Base-by-base conservation (phyloP, 92 coral and sea anemone genomes). In the Phymanthus crucifer region DNA sequence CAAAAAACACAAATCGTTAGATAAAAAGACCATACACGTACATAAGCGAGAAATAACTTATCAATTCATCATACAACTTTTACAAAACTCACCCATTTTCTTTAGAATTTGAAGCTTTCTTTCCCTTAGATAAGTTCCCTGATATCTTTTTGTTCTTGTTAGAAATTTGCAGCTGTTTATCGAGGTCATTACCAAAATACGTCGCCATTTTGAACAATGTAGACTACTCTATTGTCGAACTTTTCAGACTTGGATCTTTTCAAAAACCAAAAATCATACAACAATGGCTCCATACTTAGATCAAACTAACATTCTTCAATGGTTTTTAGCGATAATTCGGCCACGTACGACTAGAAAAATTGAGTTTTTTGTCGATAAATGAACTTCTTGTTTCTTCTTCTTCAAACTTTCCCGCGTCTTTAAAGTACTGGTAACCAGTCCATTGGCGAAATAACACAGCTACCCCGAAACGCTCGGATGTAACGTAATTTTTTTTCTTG, bases 131-230 rank as follows among this genome's bases (percentile, higher is more conserved):
- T 29, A 61, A 9, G 12, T 35, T 77, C 32, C 36, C 46, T 13
- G 50, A 36, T 24, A 72, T 72, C 26, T 56, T 47, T 67, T 87
- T 87, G 38, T 72, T 82, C 70, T 83, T 73, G 54, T 85, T 83
- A 37, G 83, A 87, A 57, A 79, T 83, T 52, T 82, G 84, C 7
- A 83, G 90, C 37, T 87, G 90, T 37, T 87, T 80, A 26, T 81
- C 84, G 36, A 87, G 81, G 87, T 87, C 83, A 56, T 87, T 87
- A 70, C 57, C 72, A 17, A 38, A n/a, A 16, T 21, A 31, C 52
- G 81, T 61, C 36, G 81, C 71, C 81, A 77, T 77, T 27, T 64
- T 77, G 81, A 61, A 61, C 33, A 61, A 61, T 29, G 33, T 5
- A 6, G 68, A 7, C 64, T 11, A 45, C 64, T 21, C 64, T 26